Conservation (phyloP, 2,888 invertebrate genomes). For the Lithophane socia region DNA sequence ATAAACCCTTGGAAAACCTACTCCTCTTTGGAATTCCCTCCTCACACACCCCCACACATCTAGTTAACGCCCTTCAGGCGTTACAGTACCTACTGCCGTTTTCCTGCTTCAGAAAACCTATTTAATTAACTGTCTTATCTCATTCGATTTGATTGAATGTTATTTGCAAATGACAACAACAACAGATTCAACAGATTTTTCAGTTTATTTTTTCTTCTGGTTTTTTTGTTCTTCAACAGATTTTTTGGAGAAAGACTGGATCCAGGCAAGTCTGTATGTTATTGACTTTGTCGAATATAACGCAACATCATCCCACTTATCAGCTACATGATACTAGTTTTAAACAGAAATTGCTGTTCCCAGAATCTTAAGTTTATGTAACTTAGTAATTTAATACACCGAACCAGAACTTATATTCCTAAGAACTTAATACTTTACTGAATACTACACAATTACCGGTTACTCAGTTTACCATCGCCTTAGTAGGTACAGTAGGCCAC, state of each 20-base stretch:
- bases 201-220: too few species aligned
- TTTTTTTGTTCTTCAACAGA: not conserved
- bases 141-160: not conserved
- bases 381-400: constrained; percentile 1
- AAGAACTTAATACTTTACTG: constrained; percentile 37
- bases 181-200: too few species aligned
- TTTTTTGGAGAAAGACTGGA: not conserved
- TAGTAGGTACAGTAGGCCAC: not conserved
- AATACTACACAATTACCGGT: constrained; percentile 32
- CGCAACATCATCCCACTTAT: not conserved
- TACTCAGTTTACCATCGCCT: constrained; percentile 15
- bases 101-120: too few species aligned
- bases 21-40: too few species aligned
- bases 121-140: not conserved
- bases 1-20: too few species aligned
- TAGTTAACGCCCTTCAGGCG: too few species aligned
- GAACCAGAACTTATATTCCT: constrained; percentile 13
- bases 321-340: not conserved
- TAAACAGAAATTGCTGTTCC: not conserved
- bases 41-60: too few species aligned
- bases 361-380: not conserved
- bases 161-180: not conserved
- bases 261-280: too few species aligned
- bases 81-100: too few species aligned
- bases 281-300: not conserved